Evolutionary conservation across 2,797 vertebrate species (phyloP).

Genomic region (Ibycter americanus): DNA sequence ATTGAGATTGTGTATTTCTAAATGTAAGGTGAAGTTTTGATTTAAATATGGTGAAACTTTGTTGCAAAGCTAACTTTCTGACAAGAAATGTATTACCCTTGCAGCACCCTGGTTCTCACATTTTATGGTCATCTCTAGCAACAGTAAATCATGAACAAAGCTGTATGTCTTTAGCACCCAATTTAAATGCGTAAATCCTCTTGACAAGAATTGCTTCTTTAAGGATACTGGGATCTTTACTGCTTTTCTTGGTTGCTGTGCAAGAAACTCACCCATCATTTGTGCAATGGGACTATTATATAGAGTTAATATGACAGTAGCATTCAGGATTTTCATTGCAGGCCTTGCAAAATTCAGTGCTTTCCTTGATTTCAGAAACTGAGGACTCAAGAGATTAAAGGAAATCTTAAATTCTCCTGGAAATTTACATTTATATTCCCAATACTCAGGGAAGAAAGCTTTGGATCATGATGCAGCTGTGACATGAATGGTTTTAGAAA

Average conservation of each 20-base stretch:
- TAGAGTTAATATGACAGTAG: not conserved
- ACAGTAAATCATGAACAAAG: not conserved
- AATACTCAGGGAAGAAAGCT: not conserved
- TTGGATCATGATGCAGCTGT: not conserved
- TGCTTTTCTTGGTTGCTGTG: not conserved
- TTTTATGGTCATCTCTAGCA: not conserved
- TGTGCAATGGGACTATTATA: not conserved
- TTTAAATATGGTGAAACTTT: not conserved
- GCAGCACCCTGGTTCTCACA: not conserved
- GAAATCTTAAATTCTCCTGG: not conserved
- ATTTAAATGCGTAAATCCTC: not conserved
- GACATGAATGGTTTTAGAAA: not conserved
- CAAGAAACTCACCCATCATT: not conserved
- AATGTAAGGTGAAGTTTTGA: not conserved
- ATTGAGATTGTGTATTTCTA: not conserved
- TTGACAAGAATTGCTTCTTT: not conserved
- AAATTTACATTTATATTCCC: not conserved
- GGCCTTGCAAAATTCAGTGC: not conserved
- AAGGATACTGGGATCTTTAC: not conserved
- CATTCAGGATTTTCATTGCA: not conserved
- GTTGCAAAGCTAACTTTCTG: not conserved
- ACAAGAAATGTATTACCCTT: not conserved
- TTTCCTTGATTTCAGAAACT: not conserved
- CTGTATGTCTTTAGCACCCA: not conserved
- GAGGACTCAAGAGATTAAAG: not conserved